Evolutionary conservation across 2,888 invertebrate species (phyloP), one percentile per base, ranked within the genome.

Genomic region (Platypus cylindrus): DNA sequence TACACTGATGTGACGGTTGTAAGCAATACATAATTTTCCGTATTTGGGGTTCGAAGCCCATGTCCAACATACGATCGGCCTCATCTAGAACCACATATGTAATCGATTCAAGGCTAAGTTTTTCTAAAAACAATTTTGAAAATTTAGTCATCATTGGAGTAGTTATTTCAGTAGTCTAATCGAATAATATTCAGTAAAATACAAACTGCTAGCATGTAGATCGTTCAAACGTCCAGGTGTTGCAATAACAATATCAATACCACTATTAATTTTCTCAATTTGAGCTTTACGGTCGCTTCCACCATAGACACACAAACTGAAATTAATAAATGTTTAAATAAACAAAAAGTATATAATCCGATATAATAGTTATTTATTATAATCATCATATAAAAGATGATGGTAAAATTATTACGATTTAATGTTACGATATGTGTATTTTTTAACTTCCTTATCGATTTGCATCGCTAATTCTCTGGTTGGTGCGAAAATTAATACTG

Each of bases 201-300:
- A 74, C 71, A n/a, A n/a, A n/a, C n/a, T n/a, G n/a, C n/a, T n/a
- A 56, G 73, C 64, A 1, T 86, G 73, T n/a, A 95, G 68, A 65
- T 95, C 94, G 59, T 90, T 90, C 1, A 95, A 67, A 34, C 94
- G 69, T 2, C 94, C 94, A 0, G 94, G 94, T 2, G 94, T 95
- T 3, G 93, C 94, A 47, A 95, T 91, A 0, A 94, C 79, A 41
- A 95, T 91, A 58, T 94, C 87, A 0, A 89, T 86, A n/a, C 90
- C 93, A 44, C 70, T 67, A 1, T 71, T 65, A 1, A 90, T 73
- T 5, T 66, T 63, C 37, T 71, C 70, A 3, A 91, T 77, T 64
- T 95, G 94, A 32, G 79, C 75, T 20, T 71, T 68, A 0, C 91
- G 70, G 56, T 73, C 76, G 1, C 82, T 91, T 13, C 94, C 94